Conservation (phyloP, 2,888 invertebrate species). For the Ophraella communa region DNA sequence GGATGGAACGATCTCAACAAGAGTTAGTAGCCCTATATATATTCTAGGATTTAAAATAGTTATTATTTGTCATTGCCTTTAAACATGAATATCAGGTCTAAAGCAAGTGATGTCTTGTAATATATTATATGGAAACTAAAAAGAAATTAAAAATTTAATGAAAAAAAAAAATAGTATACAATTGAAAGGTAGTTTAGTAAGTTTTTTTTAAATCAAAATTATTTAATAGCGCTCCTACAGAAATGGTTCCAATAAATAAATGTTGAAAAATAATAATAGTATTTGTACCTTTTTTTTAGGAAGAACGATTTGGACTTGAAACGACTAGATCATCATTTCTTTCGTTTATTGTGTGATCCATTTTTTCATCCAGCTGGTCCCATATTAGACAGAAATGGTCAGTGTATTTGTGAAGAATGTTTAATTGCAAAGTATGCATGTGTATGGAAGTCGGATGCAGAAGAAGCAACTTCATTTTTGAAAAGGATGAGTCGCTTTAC, state of each 20-base stretch:
- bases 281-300: conserved; percentile 44
- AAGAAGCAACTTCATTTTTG: conserved; percentile 34
- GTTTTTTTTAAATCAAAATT: too few species aligned
- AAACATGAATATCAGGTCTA: too few species aligned
- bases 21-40: conserved; percentile 52
- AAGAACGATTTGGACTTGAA: conserved; percentile 48
- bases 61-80: too few species aligned
- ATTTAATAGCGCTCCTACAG: too few species aligned
- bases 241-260: too few species aligned
- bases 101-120: too few species aligned
- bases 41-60: too few species aligned
- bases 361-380: conserved; percentile 49
- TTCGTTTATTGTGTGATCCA: conserved; percentile 51
- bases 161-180: too few species aligned
- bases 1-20: conserved; percentile 51
- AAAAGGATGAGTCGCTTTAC: conserved; percentile 34
- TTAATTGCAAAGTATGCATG: conserved; percentile 51
- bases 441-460: conserved; percentile 38
- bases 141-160: too few species aligned
- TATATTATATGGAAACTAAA: too few species aligned
- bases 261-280: neutral
- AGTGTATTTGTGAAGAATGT: conserved; percentile 56
- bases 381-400: conserved; percentile 51
- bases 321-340: conserved; percentile 52
- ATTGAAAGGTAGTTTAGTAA: too few species aligned